Percentiles rank a stretch among this genome's conserved stretches.
These are phyloP conservation scores for Eira barbara DNA, from an alignment of 2,113 vertebrate species.

Conservation along the genomic window DNA sequence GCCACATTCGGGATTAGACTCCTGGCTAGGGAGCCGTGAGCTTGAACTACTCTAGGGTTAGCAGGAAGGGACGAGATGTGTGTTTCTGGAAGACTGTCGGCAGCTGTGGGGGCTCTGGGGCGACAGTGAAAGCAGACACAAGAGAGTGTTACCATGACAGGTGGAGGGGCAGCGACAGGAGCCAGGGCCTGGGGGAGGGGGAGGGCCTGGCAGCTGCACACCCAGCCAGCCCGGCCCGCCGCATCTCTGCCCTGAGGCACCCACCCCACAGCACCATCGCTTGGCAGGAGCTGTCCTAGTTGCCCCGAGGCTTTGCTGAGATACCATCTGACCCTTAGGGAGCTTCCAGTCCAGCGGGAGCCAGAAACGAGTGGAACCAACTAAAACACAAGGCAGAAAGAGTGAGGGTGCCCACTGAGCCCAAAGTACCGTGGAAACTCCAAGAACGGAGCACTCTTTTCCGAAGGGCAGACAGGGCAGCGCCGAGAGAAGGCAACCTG, in stretches of 20 bases:
- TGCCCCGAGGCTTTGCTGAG: not conserved
- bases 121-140: not conserved
- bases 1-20: not conserved
- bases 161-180: not conserved
- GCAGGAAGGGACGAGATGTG: not conserved
- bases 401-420: not conserved
- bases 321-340: not conserved
- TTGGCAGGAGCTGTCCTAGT: fast-evolving
- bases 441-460: not conserved
- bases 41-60: not conserved
- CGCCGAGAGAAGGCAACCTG: not conserved
- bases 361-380: not conserved
- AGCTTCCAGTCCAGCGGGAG: not conserved
- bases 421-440: not conserved
- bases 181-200: not conserved
- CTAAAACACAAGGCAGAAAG: not conserved
- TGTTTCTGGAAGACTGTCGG: not conserved
- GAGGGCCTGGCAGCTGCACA: no score
- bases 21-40: not conserved
- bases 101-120: not conserved
- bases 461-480: fast-evolving
- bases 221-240: not conserved
- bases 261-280: fast-evolving
- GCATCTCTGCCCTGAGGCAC: not conserved
- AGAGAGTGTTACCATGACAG: fast-evolving